Conservation (phyloP, 2,797 vertebrate species). For the Brachyalestes nurse region DNA sequence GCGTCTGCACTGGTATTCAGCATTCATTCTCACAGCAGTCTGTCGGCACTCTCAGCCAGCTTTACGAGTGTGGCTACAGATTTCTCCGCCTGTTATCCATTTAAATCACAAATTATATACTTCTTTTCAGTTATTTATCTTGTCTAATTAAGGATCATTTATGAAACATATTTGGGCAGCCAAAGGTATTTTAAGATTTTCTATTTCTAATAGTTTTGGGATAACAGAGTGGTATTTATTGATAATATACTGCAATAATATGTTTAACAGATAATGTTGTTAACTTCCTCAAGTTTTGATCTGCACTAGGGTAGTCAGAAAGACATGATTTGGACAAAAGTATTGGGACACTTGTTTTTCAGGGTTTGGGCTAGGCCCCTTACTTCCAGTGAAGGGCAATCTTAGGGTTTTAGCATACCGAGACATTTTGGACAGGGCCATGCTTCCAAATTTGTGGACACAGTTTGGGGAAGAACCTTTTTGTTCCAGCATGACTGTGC, state of each 20-base stretch:
- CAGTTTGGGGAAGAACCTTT: too few relatives aligned
- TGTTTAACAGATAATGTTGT: too few relatives aligned
- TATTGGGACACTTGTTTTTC: too few relatives aligned
- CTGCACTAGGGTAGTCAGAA: background rate
- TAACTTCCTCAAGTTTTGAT: background rate
- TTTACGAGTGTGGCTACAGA: background rate
- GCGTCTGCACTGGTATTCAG: conserved; percentile 7
- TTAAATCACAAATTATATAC: background rate
- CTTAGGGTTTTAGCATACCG: too few relatives aligned
- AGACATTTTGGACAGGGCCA: too few relatives aligned
- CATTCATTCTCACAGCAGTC: background rate
- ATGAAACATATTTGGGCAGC: too few relatives aligned
- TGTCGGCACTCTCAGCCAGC: background rate
- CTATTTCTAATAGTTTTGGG: background rate
- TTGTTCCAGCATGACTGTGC: too few relatives aligned
- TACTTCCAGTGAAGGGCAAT: too few relatives aligned
- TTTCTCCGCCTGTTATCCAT: conserved; percentile 3
- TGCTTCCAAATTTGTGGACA: too few relatives aligned
- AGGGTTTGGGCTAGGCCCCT: too few relatives aligned
- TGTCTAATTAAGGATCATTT: too few relatives aligned
- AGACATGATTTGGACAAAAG: background rate
- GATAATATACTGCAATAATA: background rate
- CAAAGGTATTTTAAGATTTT: background rate
- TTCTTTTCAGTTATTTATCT: too few relatives aligned
- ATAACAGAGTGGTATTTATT: background rate